phyloP scores from a whole-genome alignment of 2,797 vertebrate species.

The Gobionotothen gibberifrons region DNA sequence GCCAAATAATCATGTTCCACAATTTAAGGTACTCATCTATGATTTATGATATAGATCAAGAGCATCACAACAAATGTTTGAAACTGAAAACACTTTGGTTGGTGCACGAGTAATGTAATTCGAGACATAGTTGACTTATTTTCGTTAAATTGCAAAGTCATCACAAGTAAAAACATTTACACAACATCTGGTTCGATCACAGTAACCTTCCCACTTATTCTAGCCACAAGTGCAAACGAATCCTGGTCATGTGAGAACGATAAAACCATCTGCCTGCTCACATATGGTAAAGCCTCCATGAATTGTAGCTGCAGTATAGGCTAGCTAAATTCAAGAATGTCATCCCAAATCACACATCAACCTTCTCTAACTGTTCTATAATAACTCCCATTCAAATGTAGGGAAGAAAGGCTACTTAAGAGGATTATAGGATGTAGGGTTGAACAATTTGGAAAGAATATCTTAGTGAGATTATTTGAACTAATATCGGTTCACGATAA shows the following conservation, averaged over 20 bases:
- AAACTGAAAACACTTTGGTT: background rate
- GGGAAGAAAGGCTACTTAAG: background rate
- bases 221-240: slow-evolving; percentile 4
- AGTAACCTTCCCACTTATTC: background rate
- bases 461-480: too few relatives aligned
- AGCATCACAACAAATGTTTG: background rate
- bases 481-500: too few relatives aligned
- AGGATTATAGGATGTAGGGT: background rate
- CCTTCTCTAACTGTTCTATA: background rate
- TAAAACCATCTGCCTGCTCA: slow-evolving; percentile 16
- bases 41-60: background rate
- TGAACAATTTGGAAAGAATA: too few relatives aligned
- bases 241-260: slow-evolving; percentile 19
- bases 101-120: background rate
- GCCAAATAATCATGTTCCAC: background rate
- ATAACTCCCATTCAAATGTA: background rate
- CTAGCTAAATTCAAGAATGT: background rate
- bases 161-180: background rate
- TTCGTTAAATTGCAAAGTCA: background rate
- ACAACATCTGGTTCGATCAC: too few relatives aligned
- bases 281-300: background rate
- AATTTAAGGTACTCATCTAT: background rate
- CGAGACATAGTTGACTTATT: background rate
- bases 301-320: background rate
- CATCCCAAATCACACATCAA: background rate